Percentiles rank a stretch among this genome's conserved stretches.
Conservation (phyloP, 2,113 vertebrate species). For the Microtus pennsylvanicus region DNA sequence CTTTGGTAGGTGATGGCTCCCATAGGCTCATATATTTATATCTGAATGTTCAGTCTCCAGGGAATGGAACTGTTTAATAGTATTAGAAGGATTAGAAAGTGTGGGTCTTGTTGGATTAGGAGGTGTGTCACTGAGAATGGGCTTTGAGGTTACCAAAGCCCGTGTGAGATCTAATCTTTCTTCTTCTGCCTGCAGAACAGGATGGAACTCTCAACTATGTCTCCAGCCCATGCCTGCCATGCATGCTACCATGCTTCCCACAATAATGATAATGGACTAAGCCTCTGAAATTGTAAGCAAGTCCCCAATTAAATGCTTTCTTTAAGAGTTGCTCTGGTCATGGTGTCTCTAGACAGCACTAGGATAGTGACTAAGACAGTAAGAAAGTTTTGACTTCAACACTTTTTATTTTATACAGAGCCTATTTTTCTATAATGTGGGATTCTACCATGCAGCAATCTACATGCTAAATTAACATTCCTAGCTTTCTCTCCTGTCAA, state of each 20-base stretch:
- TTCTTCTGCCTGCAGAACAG: not conserved
- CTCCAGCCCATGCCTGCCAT: too few species aligned
- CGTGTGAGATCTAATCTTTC: not conserved
- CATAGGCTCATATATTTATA: not conserved
- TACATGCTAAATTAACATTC: not conserved
- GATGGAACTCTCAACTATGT: too few species aligned
- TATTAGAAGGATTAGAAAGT: not conserved
- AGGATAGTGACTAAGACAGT: not conserved
- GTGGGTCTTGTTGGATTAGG: not conserved
- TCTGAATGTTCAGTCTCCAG: not conserved
- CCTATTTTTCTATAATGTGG: not conserved
- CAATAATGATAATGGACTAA: not conserved
- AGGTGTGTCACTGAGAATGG: not conserved
- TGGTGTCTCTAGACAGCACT: not conserved
- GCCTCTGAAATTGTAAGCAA: not conserved
- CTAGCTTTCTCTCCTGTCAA: not conserved
- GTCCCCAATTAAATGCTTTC: not conserved
- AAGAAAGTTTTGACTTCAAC: constrained; percentile 1
- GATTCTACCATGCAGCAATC: not conserved
- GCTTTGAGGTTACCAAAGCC: not conserved
- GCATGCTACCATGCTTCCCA: too few species aligned
- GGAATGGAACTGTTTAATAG: not conserved
- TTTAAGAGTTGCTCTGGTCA: not conserved
- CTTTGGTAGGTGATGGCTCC: not conserved
- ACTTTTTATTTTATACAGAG: not conserved